A percentile compares a stretch with the other conserved stretches of the same genome.
Conservation (phyloP, 2,113 vertebrate species). For the Mionectes macconnelli region DNA sequence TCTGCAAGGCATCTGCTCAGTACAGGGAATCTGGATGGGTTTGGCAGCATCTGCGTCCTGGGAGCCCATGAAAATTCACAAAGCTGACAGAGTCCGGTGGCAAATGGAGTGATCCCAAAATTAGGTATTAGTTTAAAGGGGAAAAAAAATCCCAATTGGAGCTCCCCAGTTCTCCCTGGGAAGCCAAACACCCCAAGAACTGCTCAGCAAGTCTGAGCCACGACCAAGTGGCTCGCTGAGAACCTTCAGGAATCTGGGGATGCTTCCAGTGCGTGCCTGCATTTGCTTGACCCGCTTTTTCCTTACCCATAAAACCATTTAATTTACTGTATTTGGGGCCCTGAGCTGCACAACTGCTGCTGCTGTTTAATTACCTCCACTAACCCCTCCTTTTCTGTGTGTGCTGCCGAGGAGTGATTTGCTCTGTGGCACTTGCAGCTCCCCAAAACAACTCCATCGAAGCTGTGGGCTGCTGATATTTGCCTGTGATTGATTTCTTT, state of each 20-base stretch:
- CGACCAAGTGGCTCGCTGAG: not conserved
- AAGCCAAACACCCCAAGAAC: not conserved
- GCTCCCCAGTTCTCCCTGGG: not conserved
- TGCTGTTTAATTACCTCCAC: slow-evolving; percentile 49
- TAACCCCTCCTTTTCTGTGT: slow-evolving; percentile 21
- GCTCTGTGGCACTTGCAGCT: slow-evolving; percentile 46
- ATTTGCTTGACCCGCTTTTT: slow-evolving; percentile 43
- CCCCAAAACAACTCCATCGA: not conserved
- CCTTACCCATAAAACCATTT: slow-evolving; percentile 10
- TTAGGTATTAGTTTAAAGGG: not conserved
- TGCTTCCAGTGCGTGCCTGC: not conserved
- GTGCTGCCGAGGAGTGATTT: slow-evolving; percentile 53
- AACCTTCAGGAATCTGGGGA: not conserved
- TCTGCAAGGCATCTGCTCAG: not conserved
- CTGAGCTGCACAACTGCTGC: slow-evolving; percentile 46
- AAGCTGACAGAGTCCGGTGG: not conserved
- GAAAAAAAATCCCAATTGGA: fast-evolving
- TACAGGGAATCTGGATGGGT: too few species aligned
- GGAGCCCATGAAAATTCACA: not conserved
- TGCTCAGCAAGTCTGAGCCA: not conserved
- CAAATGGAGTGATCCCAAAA: not conserved
- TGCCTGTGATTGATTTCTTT: not conserved
- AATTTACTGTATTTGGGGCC: slow-evolving; percentile 53
- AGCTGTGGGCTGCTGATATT: slow-evolving; percentile 11
- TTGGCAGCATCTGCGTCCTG: not conserved